phyloP scores from a whole-genome alignment of 1,140 invertebrate species.

The Drosophila auraria region DNA sequence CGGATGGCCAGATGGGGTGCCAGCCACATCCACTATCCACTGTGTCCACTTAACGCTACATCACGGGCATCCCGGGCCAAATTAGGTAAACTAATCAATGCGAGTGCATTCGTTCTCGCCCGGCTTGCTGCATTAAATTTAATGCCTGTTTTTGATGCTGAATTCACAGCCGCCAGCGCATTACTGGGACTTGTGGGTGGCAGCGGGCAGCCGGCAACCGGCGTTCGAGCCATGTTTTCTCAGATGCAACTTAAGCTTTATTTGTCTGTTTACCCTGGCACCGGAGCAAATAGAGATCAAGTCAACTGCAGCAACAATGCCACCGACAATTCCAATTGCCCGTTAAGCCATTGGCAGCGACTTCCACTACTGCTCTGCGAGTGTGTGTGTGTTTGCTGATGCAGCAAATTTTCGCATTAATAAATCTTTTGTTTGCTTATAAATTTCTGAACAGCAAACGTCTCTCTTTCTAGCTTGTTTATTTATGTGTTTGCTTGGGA shows the following conservation, averaged over 20 bases:
- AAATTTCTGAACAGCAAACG: constrained; percentile 64
- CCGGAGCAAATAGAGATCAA: constrained; percentile 48
- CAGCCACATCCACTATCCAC: neutral
- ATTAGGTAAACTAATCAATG: constrained; percentile 61
- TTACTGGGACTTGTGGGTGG: constrained; percentile 23
- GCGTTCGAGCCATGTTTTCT: constrained; percentile 18
- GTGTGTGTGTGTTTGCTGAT: constrained; percentile 53
- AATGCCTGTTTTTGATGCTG: constrained; percentile 23
- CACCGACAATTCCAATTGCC: constrained; percentile 7
- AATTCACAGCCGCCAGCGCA: constrained; percentile 9
- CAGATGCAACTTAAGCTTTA: constrained; percentile 70
- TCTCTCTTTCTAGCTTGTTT: constrained; percentile 36
- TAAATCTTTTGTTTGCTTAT: constrained; percentile 80
- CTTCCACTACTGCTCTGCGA: neutral
- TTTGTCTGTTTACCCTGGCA: constrained; percentile 53
- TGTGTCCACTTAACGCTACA: constrained; percentile 9
- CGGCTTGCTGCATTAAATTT: constrained; percentile 30
- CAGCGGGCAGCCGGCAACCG: neutral
- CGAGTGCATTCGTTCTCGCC: constrained; percentile 47
- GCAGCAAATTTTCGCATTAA: constrained; percentile 76
- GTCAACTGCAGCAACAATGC: constrained; percentile 46
- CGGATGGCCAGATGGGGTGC: neutral
- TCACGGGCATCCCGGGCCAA: constrained; percentile 5
- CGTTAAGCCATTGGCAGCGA: constrained; percentile 35
- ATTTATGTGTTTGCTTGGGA: constrained; percentile 37